Evolutionary conservation across 2,113 vertebrate species (phyloP).

Genomic region (Fulica atra): DNA sequence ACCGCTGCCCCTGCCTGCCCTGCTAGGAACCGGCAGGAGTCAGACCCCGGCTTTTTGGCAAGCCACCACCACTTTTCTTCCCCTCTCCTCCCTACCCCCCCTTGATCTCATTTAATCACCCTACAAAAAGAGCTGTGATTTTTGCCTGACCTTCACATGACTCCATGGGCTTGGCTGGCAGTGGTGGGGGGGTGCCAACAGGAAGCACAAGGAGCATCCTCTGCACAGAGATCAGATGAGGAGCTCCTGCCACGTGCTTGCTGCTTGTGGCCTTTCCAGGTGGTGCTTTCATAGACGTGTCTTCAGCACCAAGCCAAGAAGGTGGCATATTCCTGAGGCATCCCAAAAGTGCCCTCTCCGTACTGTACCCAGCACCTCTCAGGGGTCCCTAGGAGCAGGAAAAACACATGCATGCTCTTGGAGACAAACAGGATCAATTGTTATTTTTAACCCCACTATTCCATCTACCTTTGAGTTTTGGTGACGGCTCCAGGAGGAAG

Average conservation of each 20-base stretch:
- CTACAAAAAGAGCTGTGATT: background rate
- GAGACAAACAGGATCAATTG: background rate
- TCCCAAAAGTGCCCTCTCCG: background rate
- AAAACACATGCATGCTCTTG: background rate
- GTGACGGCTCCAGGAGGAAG: accelerated
- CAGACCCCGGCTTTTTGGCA: background rate
- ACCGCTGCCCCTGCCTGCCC: background rate
- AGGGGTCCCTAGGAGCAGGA: background rate
- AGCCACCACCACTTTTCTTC: background rate
- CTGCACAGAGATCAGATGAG: accelerated
- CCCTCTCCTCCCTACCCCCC: background rate
- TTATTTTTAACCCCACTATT: background rate
- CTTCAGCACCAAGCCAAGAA: background rate
- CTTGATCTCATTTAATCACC: background rate
- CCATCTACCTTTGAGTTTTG: background rate
- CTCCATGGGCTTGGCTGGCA: background rate
- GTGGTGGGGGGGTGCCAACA: accelerated
- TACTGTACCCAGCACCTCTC: background rate
- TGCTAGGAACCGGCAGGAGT: background rate
- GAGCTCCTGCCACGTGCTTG: background rate
- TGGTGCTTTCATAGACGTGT: background rate
- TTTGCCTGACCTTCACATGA: background rate
- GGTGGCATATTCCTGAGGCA: background rate
- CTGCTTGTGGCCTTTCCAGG: accelerated
- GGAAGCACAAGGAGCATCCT: background rate